These are phyloP conservation scores for Vulpes ferrilata DNA, from an alignment of 2,113 vertebrate species.

Conservation along the genomic window DNA sequence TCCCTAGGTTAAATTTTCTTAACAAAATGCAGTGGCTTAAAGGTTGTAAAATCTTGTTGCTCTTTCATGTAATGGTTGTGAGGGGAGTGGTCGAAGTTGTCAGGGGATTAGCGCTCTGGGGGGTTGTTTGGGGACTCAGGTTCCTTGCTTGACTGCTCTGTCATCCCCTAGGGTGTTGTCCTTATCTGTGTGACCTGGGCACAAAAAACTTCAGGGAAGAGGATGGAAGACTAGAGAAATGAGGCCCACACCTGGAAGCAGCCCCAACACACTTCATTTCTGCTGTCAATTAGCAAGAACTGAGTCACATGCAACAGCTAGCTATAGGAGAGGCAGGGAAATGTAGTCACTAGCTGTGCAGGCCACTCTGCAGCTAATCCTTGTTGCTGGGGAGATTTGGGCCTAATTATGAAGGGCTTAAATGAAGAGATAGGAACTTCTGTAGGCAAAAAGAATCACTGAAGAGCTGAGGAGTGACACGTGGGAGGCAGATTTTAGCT, in stretches of 20 bases:
- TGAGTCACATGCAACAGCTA: neutral
- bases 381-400: neutral
- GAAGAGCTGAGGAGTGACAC: neutral
- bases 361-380: neutral
- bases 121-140: neutral
- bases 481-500: neutral
- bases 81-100: neutral
- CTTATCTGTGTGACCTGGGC: neutral
- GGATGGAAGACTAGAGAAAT: neutral
- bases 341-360: neutral
- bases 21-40: neutral
- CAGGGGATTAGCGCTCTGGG: neutral
- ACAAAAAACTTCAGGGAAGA: neutral
- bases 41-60: neutral
- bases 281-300: neutral
- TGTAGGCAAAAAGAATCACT: neutral
- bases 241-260: neutral
- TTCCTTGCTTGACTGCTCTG: neutral
- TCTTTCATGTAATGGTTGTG: neutral
- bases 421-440: neutral
- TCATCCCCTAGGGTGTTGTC: neutral
- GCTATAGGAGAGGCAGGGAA: neutral
- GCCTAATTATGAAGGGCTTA: neutral
- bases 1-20: neutral
- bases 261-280: neutral